Conservation (phyloP, 2,113 vertebrate species). For the Aptenodytes forsteri region DNA sequence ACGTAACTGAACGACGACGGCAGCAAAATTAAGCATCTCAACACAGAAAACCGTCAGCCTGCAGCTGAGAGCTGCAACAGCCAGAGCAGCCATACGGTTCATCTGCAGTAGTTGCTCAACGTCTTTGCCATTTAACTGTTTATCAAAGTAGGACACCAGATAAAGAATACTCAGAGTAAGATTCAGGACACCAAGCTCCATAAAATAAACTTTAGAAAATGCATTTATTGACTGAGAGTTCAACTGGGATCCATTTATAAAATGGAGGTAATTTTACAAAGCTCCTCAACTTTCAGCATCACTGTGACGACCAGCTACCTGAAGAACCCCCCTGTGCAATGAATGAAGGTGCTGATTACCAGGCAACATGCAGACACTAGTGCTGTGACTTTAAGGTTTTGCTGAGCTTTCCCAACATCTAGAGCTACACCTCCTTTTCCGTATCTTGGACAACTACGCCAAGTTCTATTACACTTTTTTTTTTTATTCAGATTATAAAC, state of each 20-base stretch:
- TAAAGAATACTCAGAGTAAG: neutral
- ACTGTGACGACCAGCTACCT: rapidly evolving
- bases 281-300: neutral
- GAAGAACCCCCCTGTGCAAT: neutral
- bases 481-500: neutral
- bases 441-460: neutral
- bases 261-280: neutral
- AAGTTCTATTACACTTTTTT: neutral
- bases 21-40: neutral
- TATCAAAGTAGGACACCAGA: neutral
- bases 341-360: neutral
- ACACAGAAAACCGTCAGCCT: neutral
- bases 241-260: neutral
- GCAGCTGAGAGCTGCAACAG: neutral
- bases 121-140: neutral
- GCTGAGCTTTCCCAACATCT: neutral
- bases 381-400: neutral
- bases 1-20: neutral
- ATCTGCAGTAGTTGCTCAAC: neutral
- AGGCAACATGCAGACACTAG: neutral
- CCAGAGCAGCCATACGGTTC: neutral
- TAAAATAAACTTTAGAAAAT: neutral
- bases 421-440: neutral
- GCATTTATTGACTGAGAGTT: neutral
- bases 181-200: neutral